These are phyloP conservation scores for Turritopsis dohrnii DNA, from an alignment of 30 jellyfish, hydroid and myxozoan genomes.

Conservation along the genomic window DNA sequence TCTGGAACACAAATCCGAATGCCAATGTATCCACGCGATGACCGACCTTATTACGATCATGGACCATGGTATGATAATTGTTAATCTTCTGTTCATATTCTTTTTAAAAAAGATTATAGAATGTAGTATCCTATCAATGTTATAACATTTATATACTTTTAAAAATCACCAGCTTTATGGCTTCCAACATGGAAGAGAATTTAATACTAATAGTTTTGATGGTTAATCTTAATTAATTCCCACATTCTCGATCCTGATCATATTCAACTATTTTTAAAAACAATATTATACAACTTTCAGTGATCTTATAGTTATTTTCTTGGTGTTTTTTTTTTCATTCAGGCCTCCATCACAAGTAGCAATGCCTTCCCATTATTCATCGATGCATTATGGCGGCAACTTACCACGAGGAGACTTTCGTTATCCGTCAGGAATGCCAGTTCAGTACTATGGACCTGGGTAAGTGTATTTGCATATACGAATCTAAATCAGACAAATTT, in stretches of 20 bases:
- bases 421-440: slow-evolving; percentile 33
- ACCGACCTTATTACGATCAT: slow-evolving; percentile 74
- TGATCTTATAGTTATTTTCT: slow-evolving; percentile 1
- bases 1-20: slow-evolving; percentile 76
- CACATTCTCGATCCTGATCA: neutral
- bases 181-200: neutral
- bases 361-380: slow-evolving; percentile 26
- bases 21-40: slow-evolving; percentile 80
- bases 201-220: neutral
- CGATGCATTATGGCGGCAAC: slow-evolving; percentile 32
- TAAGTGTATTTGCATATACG: too few species aligned
- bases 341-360: slow-evolving; percentile 29
- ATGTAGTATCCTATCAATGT: neutral
- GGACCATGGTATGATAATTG: slow-evolving; percentile 61
- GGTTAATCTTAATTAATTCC: neutral
- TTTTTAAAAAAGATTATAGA: neutral
- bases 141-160: too few species aligned
- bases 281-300: too few species aligned
- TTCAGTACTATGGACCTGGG: slow-evolving; percentile 40
- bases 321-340: neutral
- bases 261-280: too few species aligned
- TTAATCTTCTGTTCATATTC: neutral
- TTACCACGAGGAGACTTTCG: slow-evolving; percentile 25
- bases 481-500: too few species aligned
- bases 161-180: neutral